These are phyloP conservation scores for Fistularia commersonii DNA, from an alignment of 2,797 vertebrate species.

Conservation along the genomic window DNA sequence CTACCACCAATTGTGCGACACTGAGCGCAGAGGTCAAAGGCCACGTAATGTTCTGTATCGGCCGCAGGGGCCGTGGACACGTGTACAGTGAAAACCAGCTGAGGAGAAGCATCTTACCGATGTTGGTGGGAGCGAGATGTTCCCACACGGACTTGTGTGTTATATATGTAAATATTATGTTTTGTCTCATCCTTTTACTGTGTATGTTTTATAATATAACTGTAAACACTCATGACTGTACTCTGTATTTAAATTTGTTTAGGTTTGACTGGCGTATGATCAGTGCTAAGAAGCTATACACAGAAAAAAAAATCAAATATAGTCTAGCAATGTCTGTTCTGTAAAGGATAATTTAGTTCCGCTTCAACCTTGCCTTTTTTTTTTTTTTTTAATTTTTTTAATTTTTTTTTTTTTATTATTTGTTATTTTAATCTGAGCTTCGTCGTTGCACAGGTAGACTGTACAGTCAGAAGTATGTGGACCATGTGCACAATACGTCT, in stretches of 20 bases:
- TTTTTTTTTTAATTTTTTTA: neutral
- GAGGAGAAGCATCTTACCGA: slow-evolving; percentile 31
- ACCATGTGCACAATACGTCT: too few species aligned
- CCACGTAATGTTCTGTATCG: slow-evolving; percentile 1
- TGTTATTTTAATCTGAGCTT: neutral
- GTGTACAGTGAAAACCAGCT: slow-evolving; percentile 36
- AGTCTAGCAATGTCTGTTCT: slow-evolving; percentile 18
- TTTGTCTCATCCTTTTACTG: slow-evolving; percentile 62
- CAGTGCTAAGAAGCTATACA: slow-evolving; percentile 29
- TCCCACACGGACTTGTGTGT: slow-evolving; percentile 54
- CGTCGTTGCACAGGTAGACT: too few species aligned
- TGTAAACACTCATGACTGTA: slow-evolving; percentile 64
- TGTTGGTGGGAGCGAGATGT: slow-evolving; percentile 21
- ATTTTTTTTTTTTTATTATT: neutral
- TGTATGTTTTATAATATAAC: slow-evolving; percentile 69
- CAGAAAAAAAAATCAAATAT: slow-evolving; percentile 22
- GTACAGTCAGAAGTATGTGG: too few species aligned
- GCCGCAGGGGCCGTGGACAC: slow-evolving; percentile 15
- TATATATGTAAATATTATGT: slow-evolving; percentile 70
- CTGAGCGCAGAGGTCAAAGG: slow-evolving; percentile 18
- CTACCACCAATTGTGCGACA: slow-evolving; percentile 17
- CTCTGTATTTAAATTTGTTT: slow-evolving; percentile 58
- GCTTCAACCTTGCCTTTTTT: neutral
- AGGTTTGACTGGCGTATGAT: slow-evolving; percentile 28
- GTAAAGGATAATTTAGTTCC: slow-evolving; percentile 13